phyloP scores from a whole-genome alignment of 2,888 invertebrate species.

The Leptothorax acervorum region DNA sequence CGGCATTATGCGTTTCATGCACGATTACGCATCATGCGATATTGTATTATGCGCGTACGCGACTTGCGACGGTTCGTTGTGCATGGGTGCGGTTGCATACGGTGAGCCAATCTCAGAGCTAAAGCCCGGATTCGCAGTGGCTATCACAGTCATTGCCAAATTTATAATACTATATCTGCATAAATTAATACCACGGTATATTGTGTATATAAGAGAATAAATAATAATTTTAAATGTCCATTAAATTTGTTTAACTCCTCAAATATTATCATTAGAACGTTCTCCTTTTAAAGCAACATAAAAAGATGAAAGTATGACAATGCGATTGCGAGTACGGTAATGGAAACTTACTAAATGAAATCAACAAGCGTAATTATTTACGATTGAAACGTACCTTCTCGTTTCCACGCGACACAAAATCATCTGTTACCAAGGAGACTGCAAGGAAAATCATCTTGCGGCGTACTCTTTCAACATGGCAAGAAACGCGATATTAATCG shows the following conservation, averaged over 20 bases:
- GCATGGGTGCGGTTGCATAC: slow-evolving; percentile 59
- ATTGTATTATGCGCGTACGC: slow-evolving; percentile 61
- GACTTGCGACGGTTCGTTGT: slow-evolving; percentile 39
- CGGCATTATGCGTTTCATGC: slow-evolving; percentile 64
- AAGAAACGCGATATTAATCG: slow-evolving; percentile 68
- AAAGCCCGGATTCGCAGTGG: neutral
- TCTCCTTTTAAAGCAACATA: neutral
- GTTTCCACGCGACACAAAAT: slow-evolving; percentile 12
- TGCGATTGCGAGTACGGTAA: neutral
- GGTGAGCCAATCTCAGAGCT: neutral
- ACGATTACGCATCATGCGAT: slow-evolving; percentile 69
- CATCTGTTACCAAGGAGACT: slow-evolving; percentile 21
- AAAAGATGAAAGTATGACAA: neutral
- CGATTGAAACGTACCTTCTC: slow-evolving; percentile 19
- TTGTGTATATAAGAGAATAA: neutral
- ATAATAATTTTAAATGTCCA: neutral
- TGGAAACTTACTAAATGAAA: slow-evolving; percentile 17
- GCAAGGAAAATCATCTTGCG: slow-evolving; percentile 63
- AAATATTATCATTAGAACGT: neutral
- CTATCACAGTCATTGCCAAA: slow-evolving; percentile 1
- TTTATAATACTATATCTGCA: neutral
- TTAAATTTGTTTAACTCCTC: neutral
- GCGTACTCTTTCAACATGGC: slow-evolving; percentile 59
- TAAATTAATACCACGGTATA: neutral
- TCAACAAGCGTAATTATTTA: slow-evolving; percentile 25